A percentile compares a stretch with the other conserved stretches of the same genome.
phyloP scores from a whole-genome alignment of 37 sponge, comb jelly and placozoan genomes.

The Trichoplax adhaerens region DNA sequence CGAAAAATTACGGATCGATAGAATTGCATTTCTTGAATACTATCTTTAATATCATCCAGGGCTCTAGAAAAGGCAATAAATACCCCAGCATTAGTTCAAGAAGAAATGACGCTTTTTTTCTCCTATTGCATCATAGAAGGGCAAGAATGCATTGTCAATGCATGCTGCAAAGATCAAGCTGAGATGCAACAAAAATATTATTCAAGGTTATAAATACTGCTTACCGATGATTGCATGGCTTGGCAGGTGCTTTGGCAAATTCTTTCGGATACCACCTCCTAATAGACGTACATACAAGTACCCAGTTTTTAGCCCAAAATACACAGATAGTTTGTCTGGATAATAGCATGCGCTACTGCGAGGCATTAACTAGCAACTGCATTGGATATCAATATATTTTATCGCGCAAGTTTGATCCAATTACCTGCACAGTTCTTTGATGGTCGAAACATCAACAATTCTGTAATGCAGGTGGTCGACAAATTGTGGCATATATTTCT shows the following conservation, averaged over 20 bases:
- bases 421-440: slow-evolving; percentile 70
- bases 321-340: too few relatives aligned
- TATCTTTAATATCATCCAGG: slow-evolving; percentile 47
- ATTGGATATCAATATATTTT: too few relatives aligned
- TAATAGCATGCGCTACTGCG: too few relatives aligned
- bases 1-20: slow-evolving; percentile 34
- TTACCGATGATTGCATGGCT: slow-evolving; percentile 22
- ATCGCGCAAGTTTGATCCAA: too few relatives aligned
- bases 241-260: slow-evolving; percentile 12
- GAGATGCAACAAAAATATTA: too few relatives aligned
- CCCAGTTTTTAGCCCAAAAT: too few relatives aligned
- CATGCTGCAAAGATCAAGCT: too few relatives aligned
- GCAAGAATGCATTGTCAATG: too few relatives aligned
- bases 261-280: slow-evolving; percentile 35
- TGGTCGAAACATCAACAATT: slow-evolving; percentile 72
- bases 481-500: slow-evolving; percentile 68
- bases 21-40: slow-evolving; percentile 53
- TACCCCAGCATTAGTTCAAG: too few relatives aligned
- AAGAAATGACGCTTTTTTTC: too few relatives aligned
- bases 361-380: too few relatives aligned
- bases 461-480: slow-evolving; percentile 61
- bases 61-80: slow-evolving; percentile 22
- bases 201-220: neutral
- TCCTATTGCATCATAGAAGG: too few relatives aligned
- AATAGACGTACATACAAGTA: neutral